Percentiles rank a stretch among this genome's conserved stretches.
Evolutionary conservation across 2,113 vertebrate genomes (phyloP).

Genomic region (Tapirus terrestris): DNA sequence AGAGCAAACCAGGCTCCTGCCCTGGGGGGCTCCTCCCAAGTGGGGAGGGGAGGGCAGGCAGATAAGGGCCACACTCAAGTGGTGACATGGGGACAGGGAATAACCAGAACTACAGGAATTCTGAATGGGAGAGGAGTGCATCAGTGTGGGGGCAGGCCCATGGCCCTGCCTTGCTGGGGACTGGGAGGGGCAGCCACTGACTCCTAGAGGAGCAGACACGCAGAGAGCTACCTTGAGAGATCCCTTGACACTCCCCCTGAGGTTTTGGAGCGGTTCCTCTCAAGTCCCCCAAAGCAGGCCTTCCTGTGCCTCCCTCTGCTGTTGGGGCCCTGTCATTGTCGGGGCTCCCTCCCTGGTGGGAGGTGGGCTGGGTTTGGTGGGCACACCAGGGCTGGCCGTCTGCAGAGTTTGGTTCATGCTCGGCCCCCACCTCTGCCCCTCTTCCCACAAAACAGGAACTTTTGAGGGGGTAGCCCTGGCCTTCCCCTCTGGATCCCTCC

Average conservation of each 20-base stretch:
- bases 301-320: background rate
- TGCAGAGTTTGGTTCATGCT: too few species aligned
- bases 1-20: background rate
- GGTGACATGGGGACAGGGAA: background rate
- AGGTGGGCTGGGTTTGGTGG: background rate
- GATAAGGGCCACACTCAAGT: background rate
- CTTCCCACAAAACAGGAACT: background rate
- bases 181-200: too few species aligned
- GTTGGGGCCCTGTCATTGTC: background rate
- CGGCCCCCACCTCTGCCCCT: too few species aligned
- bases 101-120: background rate
- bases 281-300: background rate
- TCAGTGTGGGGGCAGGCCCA: background rate
- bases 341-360: background rate
- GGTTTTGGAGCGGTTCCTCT: background rate
- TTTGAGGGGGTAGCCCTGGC: background rate
- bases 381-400: background rate
- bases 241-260: background rate
- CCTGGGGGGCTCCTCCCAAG: background rate
- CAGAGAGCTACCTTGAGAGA: background rate
- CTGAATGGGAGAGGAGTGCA: background rate
- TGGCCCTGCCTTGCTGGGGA: too few species aligned
- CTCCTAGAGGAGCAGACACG: background rate
- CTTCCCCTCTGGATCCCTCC: background rate
- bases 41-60: too few species aligned